These are phyloP conservation scores for Papilio polyxenes DNA, from an alignment of 1,140 invertebrate species.

Conservation along the genomic window DNA sequence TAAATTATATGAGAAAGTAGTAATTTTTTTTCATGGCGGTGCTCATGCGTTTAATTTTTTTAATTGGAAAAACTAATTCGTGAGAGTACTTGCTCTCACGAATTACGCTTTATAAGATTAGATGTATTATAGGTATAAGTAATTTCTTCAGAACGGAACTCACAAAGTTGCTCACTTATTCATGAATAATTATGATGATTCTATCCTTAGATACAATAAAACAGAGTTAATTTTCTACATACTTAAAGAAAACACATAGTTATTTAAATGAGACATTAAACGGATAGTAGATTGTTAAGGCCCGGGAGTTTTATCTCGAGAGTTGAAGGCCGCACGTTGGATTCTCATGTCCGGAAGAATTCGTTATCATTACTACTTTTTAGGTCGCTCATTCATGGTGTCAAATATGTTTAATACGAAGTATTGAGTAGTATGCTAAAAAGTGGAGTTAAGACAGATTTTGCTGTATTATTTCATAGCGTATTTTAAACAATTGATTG, in stretches of 20 bases:
- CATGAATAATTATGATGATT: background rate
- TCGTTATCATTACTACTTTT: background rate
- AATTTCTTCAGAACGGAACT: background rate
- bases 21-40: background rate
- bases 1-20: background rate
- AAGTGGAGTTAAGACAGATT: background rate
- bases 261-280: background rate
- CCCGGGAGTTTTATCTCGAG: background rate
- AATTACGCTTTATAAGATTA: no score
- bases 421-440: background rate
- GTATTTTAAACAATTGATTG: background rate
- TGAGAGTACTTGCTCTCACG: no score
- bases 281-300: background rate
- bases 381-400: background rate
- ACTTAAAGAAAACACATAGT: background rate
- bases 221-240: background rate
- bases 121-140: no score
- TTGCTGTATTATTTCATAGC: background rate
- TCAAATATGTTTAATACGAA: background rate
- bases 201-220: background rate
- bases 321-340: background rate
- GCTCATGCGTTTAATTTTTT: constrained; percentile 8
- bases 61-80: no score
- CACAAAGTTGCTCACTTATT: no score
- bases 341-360: background rate